Evolutionary conservation across 2,113 vertebrate species (phyloP).

Genomic region (Dissostichus mawsoni): DNA sequence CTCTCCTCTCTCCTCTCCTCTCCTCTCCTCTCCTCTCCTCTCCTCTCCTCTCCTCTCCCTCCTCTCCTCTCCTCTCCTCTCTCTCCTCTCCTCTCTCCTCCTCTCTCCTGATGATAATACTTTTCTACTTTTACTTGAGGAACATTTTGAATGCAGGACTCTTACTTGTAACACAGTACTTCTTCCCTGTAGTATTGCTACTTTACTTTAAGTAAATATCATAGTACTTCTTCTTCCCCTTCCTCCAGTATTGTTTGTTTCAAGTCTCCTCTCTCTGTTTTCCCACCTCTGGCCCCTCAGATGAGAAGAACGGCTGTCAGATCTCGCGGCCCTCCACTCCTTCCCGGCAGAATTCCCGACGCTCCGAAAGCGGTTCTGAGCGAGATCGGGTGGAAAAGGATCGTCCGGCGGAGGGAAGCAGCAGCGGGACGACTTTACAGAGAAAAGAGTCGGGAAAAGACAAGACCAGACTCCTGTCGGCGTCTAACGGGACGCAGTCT

Average conservation of each 20-base stretch:
- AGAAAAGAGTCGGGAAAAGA: conserved; percentile 89
- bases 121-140: too few relatives aligned
- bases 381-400: conserved; percentile 70
- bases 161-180: too few relatives aligned
- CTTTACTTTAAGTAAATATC: too few relatives aligned
- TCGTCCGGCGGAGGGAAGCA: conserved; percentile 37
- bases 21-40: too few relatives aligned
- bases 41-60: too few relatives aligned
- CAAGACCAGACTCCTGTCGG: conserved; percentile 88
- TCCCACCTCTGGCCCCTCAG: conserved; percentile 52
- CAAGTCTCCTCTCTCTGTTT: neutral
- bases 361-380: conserved; percentile 84
- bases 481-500: conserved; percentile 90
- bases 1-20: too few relatives aligned
- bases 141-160: too few relatives aligned
- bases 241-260: neutral
- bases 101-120: too few relatives aligned
- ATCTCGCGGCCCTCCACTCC: conserved; percentile 85
- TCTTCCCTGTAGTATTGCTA: too few relatives aligned
- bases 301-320: conserved; percentile 90
- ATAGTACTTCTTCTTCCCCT: too few relatives aligned
- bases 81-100: too few relatives aligned
- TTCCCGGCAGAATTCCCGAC: conserved; percentile 86
- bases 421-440: conserved; percentile 74
- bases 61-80: too few relatives aligned